These are phyloP conservation scores for Neelides folsomi DNA, from an alignment of 2,888 invertebrate genomes.

Conservation along the genomic window DNA sequence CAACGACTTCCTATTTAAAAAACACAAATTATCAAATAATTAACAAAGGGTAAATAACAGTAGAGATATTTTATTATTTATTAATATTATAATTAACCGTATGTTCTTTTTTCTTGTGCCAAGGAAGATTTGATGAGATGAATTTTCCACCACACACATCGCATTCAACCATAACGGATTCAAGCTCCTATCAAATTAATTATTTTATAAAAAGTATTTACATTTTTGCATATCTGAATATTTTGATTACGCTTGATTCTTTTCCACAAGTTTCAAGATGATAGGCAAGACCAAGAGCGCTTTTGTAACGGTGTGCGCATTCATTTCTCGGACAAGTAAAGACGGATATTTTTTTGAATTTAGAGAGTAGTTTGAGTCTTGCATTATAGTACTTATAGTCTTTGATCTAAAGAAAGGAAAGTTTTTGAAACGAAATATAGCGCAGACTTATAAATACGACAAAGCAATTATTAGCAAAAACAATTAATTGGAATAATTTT, in stretches of 20 bases:
- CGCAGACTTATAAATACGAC: neutral
- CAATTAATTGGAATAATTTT: neutral
- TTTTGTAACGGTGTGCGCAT: conserved; percentile 18
- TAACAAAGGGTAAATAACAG: no score
- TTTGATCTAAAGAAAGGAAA: conserved; percentile 9
- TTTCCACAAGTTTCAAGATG: conserved; percentile 29
- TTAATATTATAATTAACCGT: neutral
- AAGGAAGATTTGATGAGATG: conserved; percentile 15
- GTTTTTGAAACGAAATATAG: no score
- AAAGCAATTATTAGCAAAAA: neutral
- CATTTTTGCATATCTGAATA: neutral
- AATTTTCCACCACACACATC: conserved; percentile 19
- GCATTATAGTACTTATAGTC: conserved; percentile 22
- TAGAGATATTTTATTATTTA: no score
- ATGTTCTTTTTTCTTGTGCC: conserved; percentile 16
- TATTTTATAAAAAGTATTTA: conserved; percentile 1
- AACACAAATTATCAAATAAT: neutral
- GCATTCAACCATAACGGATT: conserved; percentile 19
- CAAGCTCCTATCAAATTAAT: conserved; percentile 18
- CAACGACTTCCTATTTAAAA: neutral
- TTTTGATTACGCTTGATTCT: conserved; percentile 9
- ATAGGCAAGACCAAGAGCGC: conserved; percentile 26
- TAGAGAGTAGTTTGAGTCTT: conserved; percentile 18
- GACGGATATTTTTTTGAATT: conserved; percentile 15
- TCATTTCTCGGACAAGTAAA: conserved; percentile 19